These are phyloP conservation scores for Catostylus mosaicus DNA, from an alignment of 30 jellyfish, hydroid and myxozoan genomes.

Conservation along the genomic window DNA sequence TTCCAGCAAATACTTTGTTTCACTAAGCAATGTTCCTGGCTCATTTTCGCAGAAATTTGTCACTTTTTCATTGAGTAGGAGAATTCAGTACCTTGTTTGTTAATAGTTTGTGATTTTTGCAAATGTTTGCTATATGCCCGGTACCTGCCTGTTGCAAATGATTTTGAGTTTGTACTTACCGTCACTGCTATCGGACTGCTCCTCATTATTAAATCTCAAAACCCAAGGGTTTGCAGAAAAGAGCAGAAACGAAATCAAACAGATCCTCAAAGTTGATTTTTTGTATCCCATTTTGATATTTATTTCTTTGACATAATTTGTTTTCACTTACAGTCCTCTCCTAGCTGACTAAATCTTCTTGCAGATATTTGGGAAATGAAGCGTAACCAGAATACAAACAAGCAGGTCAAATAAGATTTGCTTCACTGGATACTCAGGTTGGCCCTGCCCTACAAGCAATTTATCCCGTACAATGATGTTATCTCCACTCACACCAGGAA, in stretches of 20 bases:
- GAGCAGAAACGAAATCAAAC: neutral
- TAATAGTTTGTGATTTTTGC: too few relatives aligned
- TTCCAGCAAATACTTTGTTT: too few relatives aligned
- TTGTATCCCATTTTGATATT: neutral
- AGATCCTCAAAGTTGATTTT: neutral
- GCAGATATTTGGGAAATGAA: slow-evolving; percentile 1
- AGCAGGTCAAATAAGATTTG: slow-evolving; percentile 42
- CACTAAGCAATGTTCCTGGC: too few relatives aligned
- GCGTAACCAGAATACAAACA: slow-evolving; percentile 15
- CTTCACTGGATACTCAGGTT: neutral
- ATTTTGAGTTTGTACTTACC: slow-evolving; percentile 11
- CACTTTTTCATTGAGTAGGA: too few relatives aligned
- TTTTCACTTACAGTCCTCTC: neutral
- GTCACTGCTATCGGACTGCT: neutral
- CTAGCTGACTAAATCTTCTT: neutral
- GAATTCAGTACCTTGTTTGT: too few relatives aligned
- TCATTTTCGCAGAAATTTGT: too few relatives aligned
- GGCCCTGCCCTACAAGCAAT: neutral
- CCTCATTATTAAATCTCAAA: slow-evolving; percentile 11
- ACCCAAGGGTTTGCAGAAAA: slow-evolving; percentile 20
- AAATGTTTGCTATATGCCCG: too few relatives aligned
- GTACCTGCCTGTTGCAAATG: neutral
- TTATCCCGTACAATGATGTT: too few relatives aligned
- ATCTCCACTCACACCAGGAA: too few relatives aligned
- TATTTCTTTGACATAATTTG: neutral